phyloP scores from a whole-genome alignment of 2,797 vertebrate species.

The Peromyscus aztecus region DNA sequence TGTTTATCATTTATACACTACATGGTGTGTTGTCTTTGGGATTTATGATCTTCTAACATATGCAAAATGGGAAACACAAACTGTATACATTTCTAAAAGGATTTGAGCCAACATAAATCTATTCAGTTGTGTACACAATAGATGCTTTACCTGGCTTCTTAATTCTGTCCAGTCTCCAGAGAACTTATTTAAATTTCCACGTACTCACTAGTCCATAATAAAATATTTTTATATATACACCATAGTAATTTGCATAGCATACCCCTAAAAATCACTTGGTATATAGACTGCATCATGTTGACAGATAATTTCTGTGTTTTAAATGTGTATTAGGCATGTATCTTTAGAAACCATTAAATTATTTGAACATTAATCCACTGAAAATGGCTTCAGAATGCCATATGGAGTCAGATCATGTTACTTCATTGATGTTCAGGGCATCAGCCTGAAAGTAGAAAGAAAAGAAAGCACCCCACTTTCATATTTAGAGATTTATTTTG shows the following conservation, averaged over 20 bases:
- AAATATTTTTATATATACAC: neutral
- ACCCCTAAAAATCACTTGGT: neutral
- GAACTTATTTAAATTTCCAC: slow-evolving; percentile 19
- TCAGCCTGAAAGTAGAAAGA: neutral
- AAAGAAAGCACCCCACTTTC: neutral
- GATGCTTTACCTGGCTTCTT: neutral
- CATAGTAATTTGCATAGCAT: slow-evolving; percentile 2
- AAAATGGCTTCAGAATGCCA: slow-evolving; percentile 1
- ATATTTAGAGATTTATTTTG: slow-evolving; percentile 40
- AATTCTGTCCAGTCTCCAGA: neutral
- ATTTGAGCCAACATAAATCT: slow-evolving; percentile 6
- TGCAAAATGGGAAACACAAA: neutral
- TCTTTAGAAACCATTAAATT: slow-evolving; percentile 27
- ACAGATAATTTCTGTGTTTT: slow-evolving; percentile 46
- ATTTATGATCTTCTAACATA: slow-evolving; percentile 3
- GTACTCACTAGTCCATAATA: neutral
- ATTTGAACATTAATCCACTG: slow-evolving; percentile 21
- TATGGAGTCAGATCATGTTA: neutral
- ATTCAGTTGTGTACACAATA: neutral
- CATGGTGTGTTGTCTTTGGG: neutral
- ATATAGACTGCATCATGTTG: neutral
- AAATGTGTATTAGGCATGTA: neutral
- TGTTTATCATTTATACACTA: neutral
- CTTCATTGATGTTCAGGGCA: neutral
- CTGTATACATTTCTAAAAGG: slow-evolving; percentile 26